Conservation (phyloP, 1,140 invertebrate species). For the Bombus sibiricus region DNA sequence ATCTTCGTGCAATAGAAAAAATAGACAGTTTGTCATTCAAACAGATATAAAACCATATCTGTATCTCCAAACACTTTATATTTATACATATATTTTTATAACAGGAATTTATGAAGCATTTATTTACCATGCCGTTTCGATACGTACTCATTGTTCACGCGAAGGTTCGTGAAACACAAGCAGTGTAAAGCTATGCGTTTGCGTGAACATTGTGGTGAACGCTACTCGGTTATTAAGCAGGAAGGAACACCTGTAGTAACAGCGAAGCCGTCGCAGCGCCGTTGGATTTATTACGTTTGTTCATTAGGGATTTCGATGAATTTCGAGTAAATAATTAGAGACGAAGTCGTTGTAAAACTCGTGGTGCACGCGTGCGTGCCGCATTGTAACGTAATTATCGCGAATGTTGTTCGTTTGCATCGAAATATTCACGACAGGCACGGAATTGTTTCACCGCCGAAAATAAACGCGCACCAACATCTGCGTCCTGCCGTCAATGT, state of each 20-base stretch:
- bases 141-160: background rate
- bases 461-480: background rate
- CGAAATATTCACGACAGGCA: background rate
- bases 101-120: background rate
- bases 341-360: background rate
- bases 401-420: background rate
- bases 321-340: slow-evolving; percentile 24
- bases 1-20: background rate
- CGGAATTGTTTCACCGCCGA: background rate
- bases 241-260: background rate
- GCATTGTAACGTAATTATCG: slow-evolving; percentile 10
- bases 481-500: background rate
- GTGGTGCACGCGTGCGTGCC: background rate
- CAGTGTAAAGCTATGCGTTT: too few species aligned
- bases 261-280: too few species aligned
- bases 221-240: background rate
- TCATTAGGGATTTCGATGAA: background rate
- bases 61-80: background rate
- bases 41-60: background rate
- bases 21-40: background rate
- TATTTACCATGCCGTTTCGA: background rate
- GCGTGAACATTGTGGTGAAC: background rate
- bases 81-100: background rate
- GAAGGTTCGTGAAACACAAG: background rate
- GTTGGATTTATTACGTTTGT: background rate